Conservation (phyloP, 2,113 vertebrate genomes). For the Talpa occidentalis region DNA sequence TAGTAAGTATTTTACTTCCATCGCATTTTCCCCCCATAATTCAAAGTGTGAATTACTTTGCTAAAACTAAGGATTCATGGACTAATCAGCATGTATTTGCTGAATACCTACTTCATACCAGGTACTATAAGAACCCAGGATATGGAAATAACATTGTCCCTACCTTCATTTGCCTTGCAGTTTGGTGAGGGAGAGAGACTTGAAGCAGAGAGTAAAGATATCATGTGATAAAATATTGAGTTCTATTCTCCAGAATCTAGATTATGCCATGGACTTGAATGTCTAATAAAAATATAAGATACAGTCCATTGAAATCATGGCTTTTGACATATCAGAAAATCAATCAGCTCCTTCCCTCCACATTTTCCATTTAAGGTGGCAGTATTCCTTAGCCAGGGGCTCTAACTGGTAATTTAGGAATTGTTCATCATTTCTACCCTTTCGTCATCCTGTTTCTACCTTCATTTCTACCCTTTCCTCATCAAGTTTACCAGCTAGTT, state of each 20-base stretch:
- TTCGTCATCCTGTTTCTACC: background rate
- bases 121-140: background rate
- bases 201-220: background rate
- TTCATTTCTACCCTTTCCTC: background rate
- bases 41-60: background rate
- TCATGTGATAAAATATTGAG: background rate
- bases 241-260: background rate
- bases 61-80: background rate
- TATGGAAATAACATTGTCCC: background rate
- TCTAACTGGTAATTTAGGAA: background rate
- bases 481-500: background rate
- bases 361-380: background rate
- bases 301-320: background rate
- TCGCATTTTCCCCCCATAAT: background rate
- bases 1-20: conserved; percentile 3
- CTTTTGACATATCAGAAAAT: background rate
- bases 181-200: background rate
- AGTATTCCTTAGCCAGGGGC: background rate
- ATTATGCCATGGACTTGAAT: background rate
- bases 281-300: background rate
- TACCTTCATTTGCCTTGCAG: background rate
- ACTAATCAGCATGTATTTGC: background rate
- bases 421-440: background rate
- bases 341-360: background rate
- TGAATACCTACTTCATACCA: background rate